Percentiles rank a stretch among this genome's conserved stretches.
These are phyloP conservation scores for Uria aalge DNA, from an alignment of 2,113 vertebrate genomes.

Conservation along the genomic window DNA sequence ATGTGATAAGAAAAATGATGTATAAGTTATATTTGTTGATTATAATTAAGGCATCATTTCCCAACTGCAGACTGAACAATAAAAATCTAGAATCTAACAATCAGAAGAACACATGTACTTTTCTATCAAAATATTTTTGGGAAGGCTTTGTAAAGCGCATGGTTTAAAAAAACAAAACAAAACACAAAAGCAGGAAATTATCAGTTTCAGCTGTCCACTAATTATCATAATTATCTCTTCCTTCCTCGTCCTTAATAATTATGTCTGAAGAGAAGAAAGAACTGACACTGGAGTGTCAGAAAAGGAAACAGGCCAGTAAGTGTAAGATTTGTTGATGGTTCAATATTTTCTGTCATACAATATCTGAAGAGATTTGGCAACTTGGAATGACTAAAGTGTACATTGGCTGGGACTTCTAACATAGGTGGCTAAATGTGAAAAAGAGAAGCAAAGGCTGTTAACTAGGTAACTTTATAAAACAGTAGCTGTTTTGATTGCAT, in stretches of 20 bases:
- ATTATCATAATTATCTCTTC: conserved; percentile 70
- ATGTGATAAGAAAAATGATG: conserved; percentile 16
- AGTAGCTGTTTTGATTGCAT: not conserved
- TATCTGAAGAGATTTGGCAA: not conserved
- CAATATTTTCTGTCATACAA: conserved; percentile 44
- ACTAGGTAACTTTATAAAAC: not conserved
- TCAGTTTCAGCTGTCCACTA: conserved; percentile 62
- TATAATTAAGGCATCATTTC: not conserved
- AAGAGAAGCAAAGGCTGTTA: conserved; percentile 22
- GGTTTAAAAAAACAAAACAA: not conserved
- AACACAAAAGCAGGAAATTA: not conserved
- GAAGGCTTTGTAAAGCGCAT: not conserved
- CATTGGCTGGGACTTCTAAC: not conserved
- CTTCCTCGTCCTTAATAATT: conserved; percentile 27
- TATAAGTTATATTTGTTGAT: conserved; percentile 29
- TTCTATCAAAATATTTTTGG: not conserved
- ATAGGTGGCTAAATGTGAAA: conserved; percentile 26
- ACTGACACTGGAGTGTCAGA: not conserved
- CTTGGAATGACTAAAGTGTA: not conserved
- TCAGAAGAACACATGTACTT: not conserved
- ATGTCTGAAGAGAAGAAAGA: conserved; percentile 16
- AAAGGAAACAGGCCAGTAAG: conserved; percentile 28
- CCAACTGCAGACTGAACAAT: not conserved
- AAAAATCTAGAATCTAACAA: not conserved
- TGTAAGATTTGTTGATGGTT: conserved; percentile 24